Base-by-base conservation (phyloP, 1,140 invertebrate genomes). In the Panonychus citri region DNA sequence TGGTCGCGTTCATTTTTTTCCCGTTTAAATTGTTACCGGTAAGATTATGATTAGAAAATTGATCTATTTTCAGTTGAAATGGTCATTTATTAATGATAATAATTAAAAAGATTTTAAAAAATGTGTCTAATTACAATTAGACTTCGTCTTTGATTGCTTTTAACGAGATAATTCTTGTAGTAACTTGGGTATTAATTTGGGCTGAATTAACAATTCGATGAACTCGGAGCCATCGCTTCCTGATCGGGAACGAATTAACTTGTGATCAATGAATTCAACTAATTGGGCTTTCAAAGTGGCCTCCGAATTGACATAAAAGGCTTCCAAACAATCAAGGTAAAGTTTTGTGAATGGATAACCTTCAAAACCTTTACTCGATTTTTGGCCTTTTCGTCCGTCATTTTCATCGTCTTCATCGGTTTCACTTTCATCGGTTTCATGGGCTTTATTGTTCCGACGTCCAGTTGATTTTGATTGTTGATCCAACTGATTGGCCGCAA, bases 221-320 rank as follows among this genome's bases (percentile, higher is more conserved):
- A 12, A 34, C 43, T 59, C 53, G 27, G 39, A 26, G 19, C 58
- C 58, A 46, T 56, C 54, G 12, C 40, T 37, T 53, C 69, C 71
- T 66, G 72, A 77, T 65, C 82, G 83, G 19, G 76, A 78, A 68
- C 80, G 82, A 0, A 93, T 76, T 53, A 95, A 72, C 67, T 89
- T 86, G 68, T 95, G 90, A 70, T 95, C 88, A 48, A 83, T 72
- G 68, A 93, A 95, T 73, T 95, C 90, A 1, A 82, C 88, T 2
- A 95, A 70, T 64, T 93, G 88, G 3, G 85, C 79, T 60, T 85
- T 74, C 30, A 95, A 67, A 1, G 83, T 85, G 13, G 82, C 71
- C 70, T 94, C 87, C 3, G 84, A 85, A 66, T 83, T 91, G 0
- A 90, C 87, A 2, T 91, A 68, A 69, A 94, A 91, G 13, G 75